These are phyloP conservation scores for Rhinoraja longicauda DNA, from an alignment of 2,797 vertebrate genomes.

Conservation along the genomic window DNA sequence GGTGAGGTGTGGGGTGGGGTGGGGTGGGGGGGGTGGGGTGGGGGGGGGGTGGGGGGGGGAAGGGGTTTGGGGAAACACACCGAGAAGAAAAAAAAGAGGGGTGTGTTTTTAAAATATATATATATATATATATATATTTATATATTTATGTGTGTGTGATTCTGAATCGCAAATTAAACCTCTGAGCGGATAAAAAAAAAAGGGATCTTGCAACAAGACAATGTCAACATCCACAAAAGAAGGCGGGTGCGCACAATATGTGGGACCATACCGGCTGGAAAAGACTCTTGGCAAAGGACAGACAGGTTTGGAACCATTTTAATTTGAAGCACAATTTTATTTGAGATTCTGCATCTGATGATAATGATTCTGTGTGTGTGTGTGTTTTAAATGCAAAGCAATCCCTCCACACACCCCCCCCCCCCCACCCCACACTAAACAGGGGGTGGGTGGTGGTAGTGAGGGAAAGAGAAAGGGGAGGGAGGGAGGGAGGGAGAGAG, in stretches of 20 bases:
- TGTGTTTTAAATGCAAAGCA: not conserved
- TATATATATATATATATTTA: too few species aligned
- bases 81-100: not conserved
- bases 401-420: too few species aligned
- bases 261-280: conserved; percentile 86
- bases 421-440: too few species aligned
- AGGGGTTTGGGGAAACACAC: not conserved
- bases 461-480: too few species aligned
- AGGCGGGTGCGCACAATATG: conserved; percentile 67
- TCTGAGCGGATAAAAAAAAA: not conserved
- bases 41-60: too few species aligned
- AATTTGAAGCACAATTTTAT: too few species aligned
- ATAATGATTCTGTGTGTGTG: not conserved
- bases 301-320: conserved; percentile 67
- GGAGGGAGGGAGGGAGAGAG: not conserved
- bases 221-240: conserved; percentile 22
- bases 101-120: not conserved
- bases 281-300: conserved; percentile 89
- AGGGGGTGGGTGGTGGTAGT: too few species aligned
- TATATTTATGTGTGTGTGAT: too few species aligned
- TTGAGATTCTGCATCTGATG: not conserved
- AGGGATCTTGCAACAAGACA: not conserved
- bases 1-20: not conserved
- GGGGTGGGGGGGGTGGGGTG: not conserved
- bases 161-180: not conserved